These are phyloP conservation scores for Callospermophilus lateralis DNA, from an alignment of 2,113 vertebrate species.

Conservation along the genomic window DNA sequence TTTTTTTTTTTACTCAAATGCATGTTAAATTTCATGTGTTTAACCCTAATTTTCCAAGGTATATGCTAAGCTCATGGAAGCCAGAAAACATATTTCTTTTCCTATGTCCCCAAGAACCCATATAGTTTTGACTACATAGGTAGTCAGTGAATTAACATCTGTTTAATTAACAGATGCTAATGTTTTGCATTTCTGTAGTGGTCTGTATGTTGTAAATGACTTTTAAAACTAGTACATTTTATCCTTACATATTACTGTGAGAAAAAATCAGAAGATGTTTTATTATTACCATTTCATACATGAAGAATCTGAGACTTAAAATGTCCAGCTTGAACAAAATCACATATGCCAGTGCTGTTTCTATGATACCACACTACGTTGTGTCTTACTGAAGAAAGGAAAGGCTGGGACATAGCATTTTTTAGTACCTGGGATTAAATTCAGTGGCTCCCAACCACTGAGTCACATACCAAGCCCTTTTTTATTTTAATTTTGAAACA, in stretches of 20 bases:
- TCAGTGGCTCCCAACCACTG: no score
- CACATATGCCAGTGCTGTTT: not conserved
- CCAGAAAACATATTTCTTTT: not conserved
- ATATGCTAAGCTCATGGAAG: not conserved
- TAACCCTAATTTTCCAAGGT: not conserved
- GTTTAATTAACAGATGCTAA: not conserved
- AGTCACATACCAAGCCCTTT: no score
- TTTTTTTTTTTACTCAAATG: not conserved
- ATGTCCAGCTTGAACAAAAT: not conserved
- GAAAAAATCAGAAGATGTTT: not conserved
- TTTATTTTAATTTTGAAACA: no score
- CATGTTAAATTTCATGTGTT: not conserved
- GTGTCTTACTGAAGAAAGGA: not conserved
- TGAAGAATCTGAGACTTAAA: slow-evolving; percentile 11
- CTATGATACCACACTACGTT: not conserved
- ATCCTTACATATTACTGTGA: not conserved
- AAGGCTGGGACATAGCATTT: not conserved
- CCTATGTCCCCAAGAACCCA: not conserved
- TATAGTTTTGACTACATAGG: not conserved
- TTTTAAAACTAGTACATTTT: slow-evolving; percentile 48
- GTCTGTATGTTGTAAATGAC: not conserved
- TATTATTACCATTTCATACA: not conserved
- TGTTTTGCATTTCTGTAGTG: not conserved
- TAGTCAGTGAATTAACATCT: not conserved
- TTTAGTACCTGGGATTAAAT: no score